Conservation (phyloP, 2,113 vertebrate genomes). For the Pangasianodon gigas region DNA sequence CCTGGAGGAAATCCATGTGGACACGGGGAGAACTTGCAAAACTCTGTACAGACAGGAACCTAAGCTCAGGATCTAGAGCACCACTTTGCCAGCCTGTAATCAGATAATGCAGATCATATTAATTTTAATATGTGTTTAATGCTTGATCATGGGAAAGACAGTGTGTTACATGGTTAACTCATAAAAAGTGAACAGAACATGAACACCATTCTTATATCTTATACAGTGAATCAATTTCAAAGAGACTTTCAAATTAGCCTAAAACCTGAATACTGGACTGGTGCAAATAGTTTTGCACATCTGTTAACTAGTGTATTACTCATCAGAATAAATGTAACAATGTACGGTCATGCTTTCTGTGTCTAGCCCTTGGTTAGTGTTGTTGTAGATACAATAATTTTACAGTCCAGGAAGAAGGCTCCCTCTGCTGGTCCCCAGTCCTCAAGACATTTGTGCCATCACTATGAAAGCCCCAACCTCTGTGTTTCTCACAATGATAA, state of each 20-base stretch:
- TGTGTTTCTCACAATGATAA: neutral
- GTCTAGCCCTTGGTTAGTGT: neutral
- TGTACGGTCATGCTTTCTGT: neutral
- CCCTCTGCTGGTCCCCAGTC: conserved; percentile 20
- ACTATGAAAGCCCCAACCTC: neutral
- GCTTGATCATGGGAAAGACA: neutral
- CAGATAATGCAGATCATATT: neutral
- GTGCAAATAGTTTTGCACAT: neutral
- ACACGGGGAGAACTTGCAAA: neutral
- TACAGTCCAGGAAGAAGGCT: neutral
- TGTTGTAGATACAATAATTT: neutral
- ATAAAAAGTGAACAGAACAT: neutral
- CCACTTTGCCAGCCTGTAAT: neutral
- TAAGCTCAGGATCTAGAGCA: neutral
- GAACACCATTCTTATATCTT: neutral
- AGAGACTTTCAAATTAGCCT: neutral
- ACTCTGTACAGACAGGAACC: neutral
- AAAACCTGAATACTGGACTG: neutral
- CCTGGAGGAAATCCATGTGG: neutral
- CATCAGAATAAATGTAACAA: neutral
- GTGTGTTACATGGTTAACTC: neutral
- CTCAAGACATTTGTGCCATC: neutral
- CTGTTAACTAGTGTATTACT: neutral
- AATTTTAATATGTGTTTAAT: neutral
- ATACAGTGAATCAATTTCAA: neutral